Base-by-base conservation (phyloP, 2,797 vertebrate genomes). In the Acanthopagrus latus region DNA sequence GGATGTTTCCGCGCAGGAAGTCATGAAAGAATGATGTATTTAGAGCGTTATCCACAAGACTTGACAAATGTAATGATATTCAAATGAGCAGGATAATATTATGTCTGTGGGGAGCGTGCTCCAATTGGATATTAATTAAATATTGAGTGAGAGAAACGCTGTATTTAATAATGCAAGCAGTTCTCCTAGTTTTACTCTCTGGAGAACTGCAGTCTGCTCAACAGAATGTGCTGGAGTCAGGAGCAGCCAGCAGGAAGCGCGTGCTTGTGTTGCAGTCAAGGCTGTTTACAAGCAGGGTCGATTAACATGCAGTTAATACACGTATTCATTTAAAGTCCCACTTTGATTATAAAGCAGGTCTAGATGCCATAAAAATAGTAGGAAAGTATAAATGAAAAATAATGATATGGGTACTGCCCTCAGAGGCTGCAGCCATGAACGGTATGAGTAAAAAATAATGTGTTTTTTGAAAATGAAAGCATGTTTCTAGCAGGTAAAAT, bases 81-180 rank as follows among this genome's bases (percentile, higher is more conserved):
- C 85, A 94, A 93, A 95, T 94, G 89, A 94, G 92, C 77, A 66
- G 88, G 91, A 92, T 95, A 95, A 95, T 92, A 91, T 93, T 91
- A 89, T 91, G 89, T 94, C 93, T 94, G 86, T 85, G 80, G 93
- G 93, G 94, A 94, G 84, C 47, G 38, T 56, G 78, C 92, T 91
- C 91, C 93, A 94, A 93, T 94, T 94, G 93, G 91, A 93, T 93
- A 95, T 95, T 93, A 94, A 95, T 95, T 95, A 94, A 93, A 94
- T 95, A 92, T 93, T 86, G 89, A 94, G 87, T 47, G 86, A 92
- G 91, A 86, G 86, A 92, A 93, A 94, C 81, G 88, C 88, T 89
- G 88, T 94, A 92, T 91, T 93, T 93, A 93, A 95, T 95, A 94
- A 95, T 94, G 92, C 90, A 94, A 92, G 83, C 84, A 81, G 87